These are phyloP conservation scores for fruit fly (Drosophila melanogaster) DNA, from an alignment of 1,140 invertebrate genomes.

Conservation along the genomic window DNA sequence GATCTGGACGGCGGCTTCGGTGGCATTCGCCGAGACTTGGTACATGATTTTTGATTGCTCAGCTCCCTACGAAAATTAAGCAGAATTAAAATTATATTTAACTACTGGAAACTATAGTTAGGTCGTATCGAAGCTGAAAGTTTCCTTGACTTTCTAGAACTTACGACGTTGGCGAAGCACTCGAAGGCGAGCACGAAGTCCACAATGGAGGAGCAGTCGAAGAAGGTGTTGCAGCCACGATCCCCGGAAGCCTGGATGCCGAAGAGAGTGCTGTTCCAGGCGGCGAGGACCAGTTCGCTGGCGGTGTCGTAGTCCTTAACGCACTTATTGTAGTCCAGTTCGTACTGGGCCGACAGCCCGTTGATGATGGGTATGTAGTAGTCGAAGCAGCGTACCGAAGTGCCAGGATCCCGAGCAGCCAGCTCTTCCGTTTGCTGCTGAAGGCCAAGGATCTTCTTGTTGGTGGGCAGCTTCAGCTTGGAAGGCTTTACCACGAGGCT, in stretches of 20 bases:
- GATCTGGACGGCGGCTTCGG: slow-evolving; percentile 13
- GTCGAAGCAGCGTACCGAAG: slow-evolving; percentile 28
- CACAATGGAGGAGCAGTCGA: slow-evolving; percentile 34
- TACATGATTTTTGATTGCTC: slow-evolving; percentile 55
- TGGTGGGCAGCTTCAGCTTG: slow-evolving; percentile 30
- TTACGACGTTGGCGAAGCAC: slow-evolving; percentile 51
- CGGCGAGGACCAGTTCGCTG: neutral
- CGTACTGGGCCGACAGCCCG: slow-evolving; percentile 5
- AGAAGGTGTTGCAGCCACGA: slow-evolving; percentile 14
- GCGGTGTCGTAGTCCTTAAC: neutral
- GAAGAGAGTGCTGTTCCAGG: slow-evolving; percentile 23
- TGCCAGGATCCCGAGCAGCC: slow-evolving; percentile 21
- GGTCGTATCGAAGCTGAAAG: no score
- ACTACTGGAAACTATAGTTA: no score
- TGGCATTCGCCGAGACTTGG: slow-evolving; percentile 39
- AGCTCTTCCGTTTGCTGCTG: slow-evolving; percentile 42
- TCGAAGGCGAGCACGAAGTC: slow-evolving; percentile 43
- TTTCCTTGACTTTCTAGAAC: neutral
- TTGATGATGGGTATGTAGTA: slow-evolving; percentile 43
- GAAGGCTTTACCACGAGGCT: neutral
- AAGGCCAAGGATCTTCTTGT: slow-evolving; percentile 24
- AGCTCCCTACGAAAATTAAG: slow-evolving; percentile 22
- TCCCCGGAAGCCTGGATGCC: slow-evolving; percentile 1
- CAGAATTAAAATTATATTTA: neutral
- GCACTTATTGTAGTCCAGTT: slow-evolving; percentile 25